A percentile compares a stretch with the other conserved stretches of the same genome.
Conservation (phyloP, 2,797 vertebrate genomes). For the Myiotriccus ornatus region DNA sequence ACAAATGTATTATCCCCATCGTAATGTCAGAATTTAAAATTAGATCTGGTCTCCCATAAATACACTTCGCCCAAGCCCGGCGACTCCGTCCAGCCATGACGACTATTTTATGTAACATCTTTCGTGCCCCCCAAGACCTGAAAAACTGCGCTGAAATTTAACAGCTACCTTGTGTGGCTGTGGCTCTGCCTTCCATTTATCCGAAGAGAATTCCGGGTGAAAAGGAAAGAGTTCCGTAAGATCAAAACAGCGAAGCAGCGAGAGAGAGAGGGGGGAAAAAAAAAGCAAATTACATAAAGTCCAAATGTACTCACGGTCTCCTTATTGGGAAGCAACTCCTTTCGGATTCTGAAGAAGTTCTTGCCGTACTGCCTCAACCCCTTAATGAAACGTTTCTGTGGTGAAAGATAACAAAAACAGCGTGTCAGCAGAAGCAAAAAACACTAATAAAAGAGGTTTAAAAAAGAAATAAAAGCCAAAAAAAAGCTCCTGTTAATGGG, state of each 20-base stretch:
- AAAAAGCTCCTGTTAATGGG: not conserved
- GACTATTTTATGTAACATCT: constrained; percentile 17
- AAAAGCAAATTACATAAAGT: constrained; percentile 70
- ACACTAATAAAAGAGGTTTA: not conserved
- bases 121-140: not conserved
- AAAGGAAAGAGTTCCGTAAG: constrained; percentile 57
- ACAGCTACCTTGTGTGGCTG: not conserved
- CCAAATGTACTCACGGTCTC: constrained; percentile 87
- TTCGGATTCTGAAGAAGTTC: constrained; percentile 99
- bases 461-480: accelerated
- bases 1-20: constrained; percentile 44
- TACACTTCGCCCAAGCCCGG: not conserved
- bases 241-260: constrained; percentile 41
- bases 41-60: constrained; percentile 13
- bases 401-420: constrained; percentile 53
- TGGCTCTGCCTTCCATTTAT: not conserved
- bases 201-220: not conserved
- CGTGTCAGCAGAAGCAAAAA: constrained; percentile 20
- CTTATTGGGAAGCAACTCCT: constrained; percentile 98
- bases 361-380: constrained; percentile 97
- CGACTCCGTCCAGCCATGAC: not conserved
- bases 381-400: constrained; percentile 98
- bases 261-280: not conserved
- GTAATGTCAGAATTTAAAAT: constrained; percentile 64
- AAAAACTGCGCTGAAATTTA: not conserved